Conservation (phyloP, 2,113 vertebrate species). For the Leptodactylus fuscus region DNA sequence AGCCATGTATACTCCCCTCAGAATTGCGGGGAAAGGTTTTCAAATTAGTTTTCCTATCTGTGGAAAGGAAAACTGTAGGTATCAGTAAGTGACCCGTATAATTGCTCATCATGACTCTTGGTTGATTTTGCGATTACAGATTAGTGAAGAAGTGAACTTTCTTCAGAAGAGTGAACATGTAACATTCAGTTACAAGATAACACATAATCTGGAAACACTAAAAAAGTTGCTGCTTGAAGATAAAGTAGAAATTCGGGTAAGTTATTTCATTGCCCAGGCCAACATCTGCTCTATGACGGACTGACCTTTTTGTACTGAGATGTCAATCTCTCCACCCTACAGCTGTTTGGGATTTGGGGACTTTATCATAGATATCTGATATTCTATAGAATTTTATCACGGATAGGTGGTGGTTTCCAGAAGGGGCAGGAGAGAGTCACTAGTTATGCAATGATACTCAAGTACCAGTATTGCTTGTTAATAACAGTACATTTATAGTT, state of each 20-base stretch:
- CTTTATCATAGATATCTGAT: not conserved
- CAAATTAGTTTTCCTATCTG: no score
- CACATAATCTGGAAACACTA: constrained; percentile 74
- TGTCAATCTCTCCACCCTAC: not conserved
- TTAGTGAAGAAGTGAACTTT: constrained; percentile 73
- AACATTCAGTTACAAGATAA: constrained; percentile 69
- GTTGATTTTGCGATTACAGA: constrained; percentile 63
- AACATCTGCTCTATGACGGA: not conserved
- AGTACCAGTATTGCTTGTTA: not conserved
- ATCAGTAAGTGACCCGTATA: not conserved
- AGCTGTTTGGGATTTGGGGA: not conserved
- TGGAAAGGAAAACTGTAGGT: no score
- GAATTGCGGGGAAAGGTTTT: no score
- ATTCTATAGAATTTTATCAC: not conserved
- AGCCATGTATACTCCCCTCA: no score
- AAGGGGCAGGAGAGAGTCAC: not conserved
- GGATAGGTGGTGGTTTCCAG: not conserved
- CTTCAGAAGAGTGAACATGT: constrained; percentile 62
- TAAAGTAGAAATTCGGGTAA: constrained; percentile 75
- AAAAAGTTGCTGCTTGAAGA: constrained; percentile 69
- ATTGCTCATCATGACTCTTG: not conserved
- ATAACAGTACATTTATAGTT: not conserved
- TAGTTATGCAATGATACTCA: not conserved
- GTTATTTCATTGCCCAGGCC: not conserved
- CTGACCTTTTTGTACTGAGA: no score